phyloP scores from a whole-genome alignment of 2,797 vertebrate species.

The Helostoma temminkii region DNA sequence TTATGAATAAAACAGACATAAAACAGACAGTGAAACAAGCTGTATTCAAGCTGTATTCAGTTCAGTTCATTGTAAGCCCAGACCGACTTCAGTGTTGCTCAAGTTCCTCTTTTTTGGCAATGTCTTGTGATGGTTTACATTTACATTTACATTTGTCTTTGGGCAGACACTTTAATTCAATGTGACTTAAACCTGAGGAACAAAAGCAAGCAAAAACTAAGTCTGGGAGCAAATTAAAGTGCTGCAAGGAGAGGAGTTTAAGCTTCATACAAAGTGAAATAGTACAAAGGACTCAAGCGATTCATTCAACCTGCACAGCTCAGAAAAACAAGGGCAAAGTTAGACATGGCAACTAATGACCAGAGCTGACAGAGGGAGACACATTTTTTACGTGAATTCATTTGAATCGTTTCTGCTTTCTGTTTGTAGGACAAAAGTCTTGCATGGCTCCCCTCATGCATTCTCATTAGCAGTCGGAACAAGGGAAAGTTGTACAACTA shows the following conservation, averaged over 20 bases:
- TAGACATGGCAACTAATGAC: slow-evolving; percentile 50
- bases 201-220: too few species aligned
- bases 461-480: slow-evolving; percentile 45
- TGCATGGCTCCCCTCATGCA: slow-evolving; percentile 3
- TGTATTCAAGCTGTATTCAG: too few species aligned
- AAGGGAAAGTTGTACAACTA: slow-evolving; percentile 25
- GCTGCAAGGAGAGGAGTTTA: too few species aligned
- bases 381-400: slow-evolving; percentile 57
- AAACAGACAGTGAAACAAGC: too few species aligned
- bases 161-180: too few species aligned
- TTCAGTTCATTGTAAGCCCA: too few species aligned
- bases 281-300: slow-evolving; percentile 52
- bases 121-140: slow-evolving; percentile 46
- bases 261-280: too few species aligned
- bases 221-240: too few species aligned
- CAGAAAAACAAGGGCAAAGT: slow-evolving; percentile 46
- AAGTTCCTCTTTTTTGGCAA: slow-evolving; percentile 46
- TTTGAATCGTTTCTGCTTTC: slow-evolving; percentile 43
- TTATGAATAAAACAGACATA: too few species aligned
- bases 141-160: too few species aligned
- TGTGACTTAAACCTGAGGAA: too few species aligned
- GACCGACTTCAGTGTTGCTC: slow-evolving; percentile 30
- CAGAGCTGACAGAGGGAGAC: slow-evolving; percentile 26
- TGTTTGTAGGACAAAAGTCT: slow-evolving; percentile 63
- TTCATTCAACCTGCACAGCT: too few species aligned